These are phyloP conservation scores for Meiosimyza platycephala DNA, from an alignment of 2,888 invertebrate species.

Conservation along the genomic window DNA sequence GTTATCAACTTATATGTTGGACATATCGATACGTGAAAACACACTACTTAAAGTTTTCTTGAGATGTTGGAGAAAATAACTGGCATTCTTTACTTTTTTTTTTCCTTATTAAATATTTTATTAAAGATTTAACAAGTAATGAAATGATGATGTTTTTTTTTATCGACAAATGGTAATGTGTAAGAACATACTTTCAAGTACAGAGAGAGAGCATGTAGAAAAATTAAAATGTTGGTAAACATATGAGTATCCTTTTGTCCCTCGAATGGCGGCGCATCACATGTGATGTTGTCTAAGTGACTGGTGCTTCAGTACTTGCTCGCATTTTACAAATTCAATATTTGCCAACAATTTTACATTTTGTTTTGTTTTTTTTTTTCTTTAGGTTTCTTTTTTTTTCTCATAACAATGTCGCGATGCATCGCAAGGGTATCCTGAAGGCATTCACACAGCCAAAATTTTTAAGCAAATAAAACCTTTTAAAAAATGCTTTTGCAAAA, in stretches of 20 bases:
- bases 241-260: conserved; percentile 54
- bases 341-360: conserved; percentile 64
- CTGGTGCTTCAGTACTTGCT: conserved; percentile 51
- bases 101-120: no score
- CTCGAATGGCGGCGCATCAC: conserved; percentile 52
- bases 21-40: no score
- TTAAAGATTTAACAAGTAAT: no score
- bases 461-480: conserved; percentile 57
- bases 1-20: no score
- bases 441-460: conserved; percentile 48
- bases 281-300: conserved; percentile 45
- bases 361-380: conserved; percentile 26
- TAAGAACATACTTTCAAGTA: no score
- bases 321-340: conserved; percentile 66
- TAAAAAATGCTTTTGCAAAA: conserved; percentile 51
- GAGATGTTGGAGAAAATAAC: no score
- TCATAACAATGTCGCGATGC: no score
- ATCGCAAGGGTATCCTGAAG: conserved; percentile 37
- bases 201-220: no score
- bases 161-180: no score
- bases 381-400: conserved; percentile 3
- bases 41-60: no score
- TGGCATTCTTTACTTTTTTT: no score
- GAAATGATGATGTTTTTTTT: no score
- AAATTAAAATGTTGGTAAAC: conserved; percentile 57